Conservation (phyloP, 2,113 vertebrate species). For the Semnornis frantzii region DNA sequence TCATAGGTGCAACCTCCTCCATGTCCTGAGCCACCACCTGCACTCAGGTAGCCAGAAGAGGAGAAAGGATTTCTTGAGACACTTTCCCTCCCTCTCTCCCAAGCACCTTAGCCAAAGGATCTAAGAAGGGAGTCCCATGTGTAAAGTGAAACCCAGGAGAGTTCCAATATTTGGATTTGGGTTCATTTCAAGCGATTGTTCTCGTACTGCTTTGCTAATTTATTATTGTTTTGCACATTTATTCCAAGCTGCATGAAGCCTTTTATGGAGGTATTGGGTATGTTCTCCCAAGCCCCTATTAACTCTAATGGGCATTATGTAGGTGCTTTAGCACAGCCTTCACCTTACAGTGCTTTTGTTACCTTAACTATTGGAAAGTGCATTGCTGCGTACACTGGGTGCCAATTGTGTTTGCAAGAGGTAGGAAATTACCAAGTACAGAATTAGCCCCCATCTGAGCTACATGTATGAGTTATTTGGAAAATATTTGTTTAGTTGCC, state of each 20-base stretch:
- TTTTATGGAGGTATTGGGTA: constrained; percentile 64
- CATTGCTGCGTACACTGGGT: constrained; percentile 61
- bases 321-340: constrained; percentile 66
- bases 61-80: neutral
- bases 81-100: neutral
- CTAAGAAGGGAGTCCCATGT: neutral
- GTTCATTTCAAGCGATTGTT: constrained; percentile 69
- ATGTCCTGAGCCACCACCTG: neutral
- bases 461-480: constrained; percentile 53
- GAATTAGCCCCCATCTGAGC: constrained; percentile 71
- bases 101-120: neutral
- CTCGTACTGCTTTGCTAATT: constrained; percentile 69
- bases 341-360: constrained; percentile 57
- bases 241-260: constrained; percentile 60
- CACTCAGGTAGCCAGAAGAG: neutral
- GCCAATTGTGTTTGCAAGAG: constrained; percentile 65
- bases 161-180: constrained; percentile 71
- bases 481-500: constrained; percentile 78
- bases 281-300: constrained; percentile 67
- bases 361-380: constrained; percentile 69
- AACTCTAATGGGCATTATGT: constrained; percentile 68
- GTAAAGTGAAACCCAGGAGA: constrained; percentile 49
- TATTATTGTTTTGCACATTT: constrained; percentile 72
- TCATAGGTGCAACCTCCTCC: rapidly evolving
- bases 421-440: constrained; percentile 71